phyloP scores from a whole-genome alignment of 2,888 invertebrate species.

The Bimastos eiseni region DNA sequence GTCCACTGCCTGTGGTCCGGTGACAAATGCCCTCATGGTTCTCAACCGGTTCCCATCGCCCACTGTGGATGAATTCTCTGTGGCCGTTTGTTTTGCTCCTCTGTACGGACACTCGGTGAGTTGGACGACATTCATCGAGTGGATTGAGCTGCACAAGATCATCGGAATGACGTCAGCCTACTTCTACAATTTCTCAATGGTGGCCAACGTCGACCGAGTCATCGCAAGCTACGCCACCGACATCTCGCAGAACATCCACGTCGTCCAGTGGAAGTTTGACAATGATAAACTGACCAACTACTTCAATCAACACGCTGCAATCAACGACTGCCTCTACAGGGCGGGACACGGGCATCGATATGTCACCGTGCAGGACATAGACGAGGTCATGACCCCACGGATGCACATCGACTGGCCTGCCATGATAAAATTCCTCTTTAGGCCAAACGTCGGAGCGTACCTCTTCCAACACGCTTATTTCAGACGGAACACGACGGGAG shows the following conservation, averaged over 20 bases:
- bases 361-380: constrained; percentile 39
- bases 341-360: constrained; percentile 35
- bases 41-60: constrained; percentile 32
- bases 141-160: constrained; percentile 40
- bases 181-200: constrained; percentile 36
- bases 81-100: constrained; percentile 38
- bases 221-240: constrained; percentile 29
- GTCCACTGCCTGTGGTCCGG: constrained; percentile 26
- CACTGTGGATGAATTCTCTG: constrained; percentile 9
- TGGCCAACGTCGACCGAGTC: constrained; percentile 7
- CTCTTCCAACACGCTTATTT: constrained; percentile 44
- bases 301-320: constrained; percentile 37
- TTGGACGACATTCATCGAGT: constrained; percentile 39
- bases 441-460: constrained; percentile 38
- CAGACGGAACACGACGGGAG: constrained; percentile 32
- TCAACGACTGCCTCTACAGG: constrained; percentile 44
- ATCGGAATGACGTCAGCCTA: constrained; percentile 37
- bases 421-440: constrained; percentile 33
- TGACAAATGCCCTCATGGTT: constrained; percentile 35
- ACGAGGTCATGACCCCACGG: constrained; percentile 41
- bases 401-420: constrained; percentile 30
- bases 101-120: constrained; percentile 35
- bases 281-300: constrained; percentile 27
- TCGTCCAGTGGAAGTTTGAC: constrained; percentile 40
- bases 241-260: background rate